Percentiles rank a stretch among this genome's conserved stretches.
These are phyloP conservation scores for Pollenia griseotomentosa DNA, from an alignment of 2,888 invertebrate species.

Conservation along the genomic window DNA sequence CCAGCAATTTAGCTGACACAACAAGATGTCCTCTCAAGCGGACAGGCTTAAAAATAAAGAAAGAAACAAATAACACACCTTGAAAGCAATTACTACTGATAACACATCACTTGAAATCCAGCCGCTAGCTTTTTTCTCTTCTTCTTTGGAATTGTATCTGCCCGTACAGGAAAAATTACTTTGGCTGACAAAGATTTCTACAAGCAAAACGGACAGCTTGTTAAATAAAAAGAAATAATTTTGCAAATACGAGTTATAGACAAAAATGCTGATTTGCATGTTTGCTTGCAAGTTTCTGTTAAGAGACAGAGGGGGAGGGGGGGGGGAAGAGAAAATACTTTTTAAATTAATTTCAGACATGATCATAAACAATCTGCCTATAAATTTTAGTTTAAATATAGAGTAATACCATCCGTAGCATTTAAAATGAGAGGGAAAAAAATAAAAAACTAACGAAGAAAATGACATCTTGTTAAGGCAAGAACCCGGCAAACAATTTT, in stretches of 20 bases:
- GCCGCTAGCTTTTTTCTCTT: constrained; percentile 50
- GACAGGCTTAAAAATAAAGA: constrained; percentile 1
- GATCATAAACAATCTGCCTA: constrained; percentile 65
- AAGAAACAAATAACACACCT: constrained; percentile 64
- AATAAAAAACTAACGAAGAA: background rate
- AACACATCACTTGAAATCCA: constrained; percentile 56
- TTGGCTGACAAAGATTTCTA: constrained; percentile 47
- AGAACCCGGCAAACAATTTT: background rate
- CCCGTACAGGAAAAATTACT: constrained; percentile 60
- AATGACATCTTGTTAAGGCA: constrained; percentile 4
- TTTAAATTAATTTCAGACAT: constrained; percentile 65
- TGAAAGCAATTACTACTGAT: constrained; percentile 61
- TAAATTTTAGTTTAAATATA: constrained; percentile 34
- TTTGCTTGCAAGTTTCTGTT: constrained; percentile 26
- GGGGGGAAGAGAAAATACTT: background rate
- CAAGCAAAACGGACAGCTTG: constrained; percentile 40
- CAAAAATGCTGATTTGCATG: constrained; percentile 57
- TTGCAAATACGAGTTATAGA: background rate
- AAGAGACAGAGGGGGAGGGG: no score
- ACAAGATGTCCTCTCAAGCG: constrained; percentile 42
- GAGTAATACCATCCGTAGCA: background rate
- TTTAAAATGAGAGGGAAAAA: background rate
- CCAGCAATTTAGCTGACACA: background rate
- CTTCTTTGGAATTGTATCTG: background rate
- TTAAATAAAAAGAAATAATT: constrained; percentile 41